Percentiles rank a stretch among this genome's conserved stretches.
Evolutionary conservation across 2,888 invertebrate genomes (phyloP).

Genomic region (Meghimatium bilineatum): DNA sequence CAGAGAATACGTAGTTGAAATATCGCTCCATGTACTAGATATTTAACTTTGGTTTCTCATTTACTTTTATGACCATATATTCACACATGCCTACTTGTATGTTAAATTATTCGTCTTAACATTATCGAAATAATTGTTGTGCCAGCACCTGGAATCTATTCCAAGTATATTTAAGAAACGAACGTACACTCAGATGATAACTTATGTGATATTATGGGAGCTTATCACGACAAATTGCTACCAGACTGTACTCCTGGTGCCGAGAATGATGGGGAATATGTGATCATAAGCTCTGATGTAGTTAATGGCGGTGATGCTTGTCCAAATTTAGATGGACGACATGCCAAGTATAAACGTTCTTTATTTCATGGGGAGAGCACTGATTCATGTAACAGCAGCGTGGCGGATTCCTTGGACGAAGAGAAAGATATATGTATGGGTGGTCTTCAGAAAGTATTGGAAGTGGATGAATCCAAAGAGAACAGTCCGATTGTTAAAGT

Average conservation of each 20-base stretch:
- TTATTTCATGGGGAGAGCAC: not conserved
- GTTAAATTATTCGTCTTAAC: too few relatives aligned
- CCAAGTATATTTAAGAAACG: too few relatives aligned
- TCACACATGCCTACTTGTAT: too few relatives aligned
- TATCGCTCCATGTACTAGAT: too few relatives aligned
- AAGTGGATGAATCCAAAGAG: slow-evolving; percentile 17
- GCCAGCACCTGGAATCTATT: too few relatives aligned
- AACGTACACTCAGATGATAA: not conserved
- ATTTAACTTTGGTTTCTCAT: too few relatives aligned
- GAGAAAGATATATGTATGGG: slow-evolving; percentile 18
- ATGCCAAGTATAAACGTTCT: too few relatives aligned
- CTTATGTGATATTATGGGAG: slow-evolving; percentile 29
- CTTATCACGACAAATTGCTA: slow-evolving; percentile 40
- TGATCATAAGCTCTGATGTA: not conserved
- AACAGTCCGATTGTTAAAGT: not conserved
- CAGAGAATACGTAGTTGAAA: too few relatives aligned
- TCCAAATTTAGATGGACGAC: not conserved
- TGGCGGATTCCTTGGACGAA: not conserved
- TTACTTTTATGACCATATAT: too few relatives aligned
- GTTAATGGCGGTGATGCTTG: not conserved
- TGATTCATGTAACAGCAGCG: slow-evolving; percentile 24
- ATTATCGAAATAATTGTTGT: too few relatives aligned
- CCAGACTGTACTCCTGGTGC: slow-evolving; percentile 14
- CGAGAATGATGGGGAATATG: not conserved
- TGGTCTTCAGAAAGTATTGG: slow-evolving; percentile 16